Evolutionary conservation across 2,888 invertebrate genomes (phyloP), one percentile per base, ranked within the genome.

Genomic region (Eulithis testata): DNA sequence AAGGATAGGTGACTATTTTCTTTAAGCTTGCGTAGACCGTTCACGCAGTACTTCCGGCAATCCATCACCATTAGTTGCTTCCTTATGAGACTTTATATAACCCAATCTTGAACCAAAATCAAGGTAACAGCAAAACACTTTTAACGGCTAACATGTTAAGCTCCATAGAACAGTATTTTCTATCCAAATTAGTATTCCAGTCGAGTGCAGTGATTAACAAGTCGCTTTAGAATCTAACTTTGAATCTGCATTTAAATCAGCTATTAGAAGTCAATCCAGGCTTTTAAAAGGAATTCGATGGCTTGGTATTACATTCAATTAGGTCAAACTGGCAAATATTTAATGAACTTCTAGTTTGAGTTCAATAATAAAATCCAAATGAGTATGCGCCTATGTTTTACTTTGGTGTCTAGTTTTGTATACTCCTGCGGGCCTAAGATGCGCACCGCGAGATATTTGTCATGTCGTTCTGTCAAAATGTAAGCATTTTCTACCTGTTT

Each of bases 111-210:
- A 5, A 21, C 50, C 14, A 14, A 47, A 3, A 11, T 51, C 0
- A 5, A 8, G 12, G n/a, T 40, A 31, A 31, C 14, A 53, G 40
- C 14, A 52, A 36, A 37, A 9, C 37, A 37, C 52, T 12, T n/a
- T 8, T 12, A 11, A 53, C 6, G 11, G 4, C 21, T 11, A 3
- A 11, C 11, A n/a, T 55, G 37, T 37, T 40, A 58, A 51, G 50
- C 55, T 62, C n/a, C 4, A 44, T 36, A 54, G 31, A 53, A 49
- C 27, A 40, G 36, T 56, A 47, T 52, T 47, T 52, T 40, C 40
- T 40, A 27, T 12, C 6, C 37, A n/a, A 52, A 67, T 71, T 63
- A 65, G 51, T 72, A 72, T 68, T 72, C 72, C 36, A 52, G 66
- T 63, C 44, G 54, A 66, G 64, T 64, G 50, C 56, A 66, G 49